Percentiles rank a stretch among this genome's conserved stretches.
Evolutionary conservation across 2,113 vertebrate genomes (phyloP).

Genomic region (Carassius gibelio): DNA sequence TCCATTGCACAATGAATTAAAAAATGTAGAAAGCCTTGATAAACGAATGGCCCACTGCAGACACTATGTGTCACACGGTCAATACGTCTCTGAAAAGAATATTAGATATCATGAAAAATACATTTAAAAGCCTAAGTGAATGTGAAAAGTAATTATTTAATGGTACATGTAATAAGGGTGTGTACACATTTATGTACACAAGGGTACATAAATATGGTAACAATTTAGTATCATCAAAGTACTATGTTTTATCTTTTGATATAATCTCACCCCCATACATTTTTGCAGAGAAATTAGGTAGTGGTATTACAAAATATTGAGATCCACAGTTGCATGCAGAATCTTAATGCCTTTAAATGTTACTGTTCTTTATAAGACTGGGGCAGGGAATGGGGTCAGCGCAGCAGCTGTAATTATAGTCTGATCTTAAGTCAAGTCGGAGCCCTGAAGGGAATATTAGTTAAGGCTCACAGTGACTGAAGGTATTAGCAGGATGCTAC

Average conservation of each 20-base stretch:
- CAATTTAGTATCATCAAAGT: background rate
- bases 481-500: conserved; percentile 39
- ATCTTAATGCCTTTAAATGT: conserved; percentile 4
- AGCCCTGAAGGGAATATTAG: conserved; percentile 21
- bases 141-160: background rate
- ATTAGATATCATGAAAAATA: background rate
- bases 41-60: background rate
- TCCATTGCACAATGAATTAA: background rate
- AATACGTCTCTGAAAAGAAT: background rate
- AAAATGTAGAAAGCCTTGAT: background rate
- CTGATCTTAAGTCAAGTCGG: conserved; percentile 29
- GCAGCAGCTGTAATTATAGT: conserved; percentile 37
- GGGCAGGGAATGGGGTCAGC: conserved; percentile 40
- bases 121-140: too few species aligned
- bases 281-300: too few species aligned
- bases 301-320: too few species aligned
- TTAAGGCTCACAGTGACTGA: conserved; percentile 1
- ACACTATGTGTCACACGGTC: background rate
- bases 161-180: too few species aligned
- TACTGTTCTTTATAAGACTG: background rate
- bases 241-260: too few species aligned
- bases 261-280: too few species aligned
- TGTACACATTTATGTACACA: too few species aligned
- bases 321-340: too few species aligned
- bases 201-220: background rate